Base-by-base conservation (phyloP, 2,113 vertebrate species). In the Anguilla rostrata region DNA sequence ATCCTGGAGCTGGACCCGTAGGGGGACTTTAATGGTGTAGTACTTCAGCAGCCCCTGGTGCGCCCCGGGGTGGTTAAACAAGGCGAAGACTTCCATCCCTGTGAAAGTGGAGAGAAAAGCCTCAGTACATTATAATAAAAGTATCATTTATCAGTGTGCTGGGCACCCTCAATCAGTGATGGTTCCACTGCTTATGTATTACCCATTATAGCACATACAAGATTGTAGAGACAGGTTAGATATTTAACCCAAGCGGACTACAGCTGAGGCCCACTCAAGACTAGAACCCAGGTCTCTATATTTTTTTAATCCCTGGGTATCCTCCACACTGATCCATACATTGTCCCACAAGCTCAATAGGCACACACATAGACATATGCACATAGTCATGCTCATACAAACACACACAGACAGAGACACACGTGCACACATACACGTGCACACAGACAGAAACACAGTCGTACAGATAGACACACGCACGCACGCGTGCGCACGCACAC, bases 21-120 rank as follows among this genome's bases (percentile, higher is more conserved):
- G 96, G 9, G 98, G 98, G 49, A 99, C 97, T 89, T 97, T 98
- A 88, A 98, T 95, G 0, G 98, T 97, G 56, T 98, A 99, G 91
- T 98, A 99, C 82, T 97, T 98, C 85, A 94, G 93, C 90, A 95
- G 95, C 78, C 87, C 92, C 43, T 96, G 96, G 0, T 93, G 92
- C 60, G 81, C 92, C 82, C 94, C 93, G 0, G 97, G 97, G 88
- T 96, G 97, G 95, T 99, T 99, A 95, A 97, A 99, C 90, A 99
- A 88, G 41, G 95, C 90, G 8, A 98, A 97, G 92, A 98, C 96
- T 83, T 99, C 97, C 79, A 93, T 92, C 86, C 95, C 98, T 99
- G 88, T 9, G 89, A 56, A n/a, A 15, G 2, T 15, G 40, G 39
- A 43, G 22, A 86, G 26, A 71, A 75, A 12, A 63, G 40, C 39